A percentile compares a stretch with the other conserved stretches of the same genome.
Conservation (phyloP, 2,888 invertebrate species). For the Tanypteryx hageni region DNA sequence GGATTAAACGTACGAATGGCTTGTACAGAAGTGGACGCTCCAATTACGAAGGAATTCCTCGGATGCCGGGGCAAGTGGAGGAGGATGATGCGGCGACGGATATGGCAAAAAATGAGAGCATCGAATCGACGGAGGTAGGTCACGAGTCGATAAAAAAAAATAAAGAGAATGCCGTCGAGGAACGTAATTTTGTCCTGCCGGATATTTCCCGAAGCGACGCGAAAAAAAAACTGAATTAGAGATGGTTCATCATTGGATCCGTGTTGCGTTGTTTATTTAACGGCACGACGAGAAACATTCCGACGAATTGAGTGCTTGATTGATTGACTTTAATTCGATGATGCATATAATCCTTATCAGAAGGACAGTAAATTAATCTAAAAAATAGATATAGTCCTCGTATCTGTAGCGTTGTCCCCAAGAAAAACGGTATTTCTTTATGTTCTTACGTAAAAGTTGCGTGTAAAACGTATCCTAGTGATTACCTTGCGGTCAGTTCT, state of each 20-base stretch:
- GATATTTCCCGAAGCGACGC: not conserved
- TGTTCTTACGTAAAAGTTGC: no score
- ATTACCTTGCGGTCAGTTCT: no score
- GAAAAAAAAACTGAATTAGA: not conserved
- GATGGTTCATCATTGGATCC: not conserved
- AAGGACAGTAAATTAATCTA: no score
- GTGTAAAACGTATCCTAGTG: no score
- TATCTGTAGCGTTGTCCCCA: not conserved
- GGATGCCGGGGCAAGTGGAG: not conserved
- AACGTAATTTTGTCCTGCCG: not conserved
- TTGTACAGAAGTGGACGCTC: slow-evolving; percentile 12
- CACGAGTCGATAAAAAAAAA: not conserved
- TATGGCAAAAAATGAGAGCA: no score
- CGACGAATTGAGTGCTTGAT: not conserved
- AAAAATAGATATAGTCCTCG: no score
- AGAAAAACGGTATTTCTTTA: not conserved
- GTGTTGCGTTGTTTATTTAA: not conserved
- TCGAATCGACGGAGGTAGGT: not conserved
- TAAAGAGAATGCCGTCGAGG: not conserved
- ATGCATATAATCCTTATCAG: no score
- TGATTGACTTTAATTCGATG: not conserved
- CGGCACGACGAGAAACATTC: not conserved
- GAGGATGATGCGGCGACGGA: not conserved
- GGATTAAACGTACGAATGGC: slow-evolving; percentile 35
- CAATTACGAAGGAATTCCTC: slow-evolving; percentile 31